phyloP scores from a whole-genome alignment of 2,113 vertebrate genomes.

The Formicarius rufipectus region DNA sequence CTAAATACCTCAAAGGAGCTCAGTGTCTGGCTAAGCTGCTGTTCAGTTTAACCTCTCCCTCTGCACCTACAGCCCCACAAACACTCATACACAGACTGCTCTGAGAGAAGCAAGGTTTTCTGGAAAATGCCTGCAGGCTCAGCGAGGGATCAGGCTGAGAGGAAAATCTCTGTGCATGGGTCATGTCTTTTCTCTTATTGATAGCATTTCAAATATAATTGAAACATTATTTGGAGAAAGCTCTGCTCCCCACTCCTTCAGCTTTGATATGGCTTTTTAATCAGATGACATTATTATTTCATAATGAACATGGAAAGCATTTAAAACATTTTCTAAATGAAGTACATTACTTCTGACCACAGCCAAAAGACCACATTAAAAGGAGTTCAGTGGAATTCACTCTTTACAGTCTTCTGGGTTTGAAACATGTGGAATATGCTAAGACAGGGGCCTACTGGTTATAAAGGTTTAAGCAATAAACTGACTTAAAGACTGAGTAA shows the following conservation, averaged over 20 bases:
- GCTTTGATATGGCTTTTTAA: slow-evolving; percentile 68
- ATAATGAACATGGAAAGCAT: slow-evolving; percentile 50
- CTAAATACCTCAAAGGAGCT: neutral
- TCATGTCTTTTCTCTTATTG: neutral
- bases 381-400: slow-evolving; percentile 8
- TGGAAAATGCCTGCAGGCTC: neutral
- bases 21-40: neutral
- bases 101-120: slow-evolving; percentile 1
- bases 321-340: slow-evolving; percentile 57
- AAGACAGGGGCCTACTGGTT: neutral
- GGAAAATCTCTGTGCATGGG: neutral
- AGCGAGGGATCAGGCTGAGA: neutral
- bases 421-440: neutral
- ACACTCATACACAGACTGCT: neutral
- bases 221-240: slow-evolving; percentile 59
- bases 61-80: neutral
- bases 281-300: slow-evolving; percentile 62
- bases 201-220: slow-evolving; percentile 52
- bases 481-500: neutral
- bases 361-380: slow-evolving; percentile 63
- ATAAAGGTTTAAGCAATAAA: neutral
- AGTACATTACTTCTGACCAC: slow-evolving; percentile 41
- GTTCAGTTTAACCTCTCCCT: neutral
- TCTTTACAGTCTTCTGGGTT: neutral
- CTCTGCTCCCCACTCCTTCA: neutral